Conservation (phyloP, 2,113 vertebrate species). For the Aptenodytes patagonicus region DNA sequence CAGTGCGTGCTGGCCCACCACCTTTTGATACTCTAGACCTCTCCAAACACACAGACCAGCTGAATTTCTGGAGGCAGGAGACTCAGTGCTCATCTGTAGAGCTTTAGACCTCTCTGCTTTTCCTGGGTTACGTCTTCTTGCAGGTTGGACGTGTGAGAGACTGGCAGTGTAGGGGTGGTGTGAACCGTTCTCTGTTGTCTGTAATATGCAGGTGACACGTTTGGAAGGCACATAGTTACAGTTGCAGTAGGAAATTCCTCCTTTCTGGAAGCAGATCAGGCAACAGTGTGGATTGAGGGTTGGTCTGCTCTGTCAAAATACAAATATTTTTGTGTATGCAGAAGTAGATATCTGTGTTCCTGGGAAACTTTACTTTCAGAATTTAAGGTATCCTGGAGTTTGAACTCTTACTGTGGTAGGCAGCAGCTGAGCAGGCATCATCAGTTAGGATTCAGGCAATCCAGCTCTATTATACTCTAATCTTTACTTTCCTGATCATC, state of each 20-base stretch:
- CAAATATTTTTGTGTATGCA: background rate
- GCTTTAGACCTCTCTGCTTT: background rate
- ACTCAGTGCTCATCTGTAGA: background rate
- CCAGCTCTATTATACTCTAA: background rate
- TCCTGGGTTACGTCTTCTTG: background rate
- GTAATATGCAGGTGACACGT: fast-evolving
- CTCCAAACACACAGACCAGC: background rate
- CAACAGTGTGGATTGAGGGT: background rate
- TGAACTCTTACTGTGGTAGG: background rate
- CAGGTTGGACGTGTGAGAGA: background rate
- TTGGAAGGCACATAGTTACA: background rate
- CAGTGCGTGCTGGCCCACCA: fast-evolving
- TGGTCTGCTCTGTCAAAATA: background rate
- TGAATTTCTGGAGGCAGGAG: background rate
- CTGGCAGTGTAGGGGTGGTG: too few relatives aligned
- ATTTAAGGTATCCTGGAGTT: background rate
- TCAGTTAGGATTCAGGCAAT: background rate
- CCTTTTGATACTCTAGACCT: background rate
- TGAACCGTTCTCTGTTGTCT: background rate
- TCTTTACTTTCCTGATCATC: background rate
- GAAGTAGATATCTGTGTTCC: background rate
- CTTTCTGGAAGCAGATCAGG: background rate
- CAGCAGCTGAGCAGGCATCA: background rate
- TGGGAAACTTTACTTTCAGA: background rate
- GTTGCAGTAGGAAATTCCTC: background rate